Percentiles rank a stretch among this genome's conserved stretches.
These are phyloP conservation scores for Nezara viridula DNA, from an alignment of 2,888 invertebrate genomes.

Conservation along the genomic window DNA sequence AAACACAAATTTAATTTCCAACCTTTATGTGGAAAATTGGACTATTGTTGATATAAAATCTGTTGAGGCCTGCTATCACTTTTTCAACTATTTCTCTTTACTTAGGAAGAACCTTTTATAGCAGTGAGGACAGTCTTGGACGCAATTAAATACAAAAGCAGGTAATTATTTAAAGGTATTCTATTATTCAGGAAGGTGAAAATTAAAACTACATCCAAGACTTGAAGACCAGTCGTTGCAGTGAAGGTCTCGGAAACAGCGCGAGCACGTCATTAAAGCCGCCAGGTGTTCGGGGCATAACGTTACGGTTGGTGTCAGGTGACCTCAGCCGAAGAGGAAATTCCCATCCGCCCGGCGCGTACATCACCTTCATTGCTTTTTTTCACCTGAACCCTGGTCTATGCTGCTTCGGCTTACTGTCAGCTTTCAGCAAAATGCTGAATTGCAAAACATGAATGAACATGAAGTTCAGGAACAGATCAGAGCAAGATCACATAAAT, in stretches of 20 bases:
- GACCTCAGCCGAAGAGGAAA: conserved; percentile 25
- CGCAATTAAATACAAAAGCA: too few species aligned
- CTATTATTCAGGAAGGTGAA: not conserved
- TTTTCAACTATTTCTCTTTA: too few species aligned
- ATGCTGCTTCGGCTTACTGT: not conserved
- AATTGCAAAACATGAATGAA: too few species aligned
- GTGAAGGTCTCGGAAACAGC: not conserved
- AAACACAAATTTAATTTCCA: too few species aligned
- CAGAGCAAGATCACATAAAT: too few species aligned
- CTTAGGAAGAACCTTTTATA: too few species aligned
- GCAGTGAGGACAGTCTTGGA: too few species aligned
- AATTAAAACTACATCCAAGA: not conserved
- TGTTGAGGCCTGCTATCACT: too few species aligned
- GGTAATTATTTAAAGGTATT: too few species aligned
- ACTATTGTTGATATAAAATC: too few species aligned
- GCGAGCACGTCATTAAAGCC: not conserved
- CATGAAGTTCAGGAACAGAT: not conserved
- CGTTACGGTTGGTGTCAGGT: conserved; percentile 42
- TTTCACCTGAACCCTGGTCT: not conserved
- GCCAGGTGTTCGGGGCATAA: conserved; percentile 7
- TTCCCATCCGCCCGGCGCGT: not conserved
- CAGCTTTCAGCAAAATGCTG: not conserved
- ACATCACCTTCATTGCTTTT: not conserved
- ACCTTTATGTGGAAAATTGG: too few species aligned
- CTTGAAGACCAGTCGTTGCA: not conserved